Evolutionary conservation across 2,113 vertebrate genomes (phyloP).

Genomic region (Jaculus jaculus): DNA sequence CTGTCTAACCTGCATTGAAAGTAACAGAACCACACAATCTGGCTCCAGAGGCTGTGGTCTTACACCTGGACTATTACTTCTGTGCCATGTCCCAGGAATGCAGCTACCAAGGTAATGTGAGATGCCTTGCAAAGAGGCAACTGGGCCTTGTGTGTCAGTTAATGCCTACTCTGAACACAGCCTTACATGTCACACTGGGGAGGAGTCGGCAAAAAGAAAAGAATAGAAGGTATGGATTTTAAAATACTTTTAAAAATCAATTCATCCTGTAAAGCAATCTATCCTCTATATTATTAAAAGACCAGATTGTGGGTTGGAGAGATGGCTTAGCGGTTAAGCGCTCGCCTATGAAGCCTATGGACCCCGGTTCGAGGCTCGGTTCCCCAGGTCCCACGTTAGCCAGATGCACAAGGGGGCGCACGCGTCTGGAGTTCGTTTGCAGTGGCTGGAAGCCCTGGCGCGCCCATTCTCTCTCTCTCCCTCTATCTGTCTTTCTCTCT

Average conservation of each 20-base stretch:
- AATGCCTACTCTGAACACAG: background rate
- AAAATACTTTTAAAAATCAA: constrained; percentile 15
- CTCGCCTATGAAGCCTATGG: too few relatives aligned
- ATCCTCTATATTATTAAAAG: background rate
- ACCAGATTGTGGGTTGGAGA: too few relatives aligned
- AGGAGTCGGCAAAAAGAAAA: background rate
- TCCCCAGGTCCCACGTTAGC: too few relatives aligned
- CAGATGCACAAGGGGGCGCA: too few relatives aligned
- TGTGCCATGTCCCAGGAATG: background rate
- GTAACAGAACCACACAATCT: background rate
- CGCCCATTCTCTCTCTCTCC: too few relatives aligned
- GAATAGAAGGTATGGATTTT: background rate
- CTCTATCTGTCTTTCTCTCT: too few relatives aligned
- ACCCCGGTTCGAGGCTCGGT: too few relatives aligned
- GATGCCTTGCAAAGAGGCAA: background rate
- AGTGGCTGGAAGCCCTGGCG: too few relatives aligned
- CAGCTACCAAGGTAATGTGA: background rate
- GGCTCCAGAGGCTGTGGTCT: background rate
- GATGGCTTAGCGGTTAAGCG: too few relatives aligned
- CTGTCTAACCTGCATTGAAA: background rate
- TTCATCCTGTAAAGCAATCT: background rate
- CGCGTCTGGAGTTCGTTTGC: too few relatives aligned
- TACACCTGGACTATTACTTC: background rate
- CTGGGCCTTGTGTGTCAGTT: background rate
- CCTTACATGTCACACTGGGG: background rate